phyloP scores from a whole-genome alignment of 1,140 invertebrate species.

The Meloidogyne floridensis region DNA sequence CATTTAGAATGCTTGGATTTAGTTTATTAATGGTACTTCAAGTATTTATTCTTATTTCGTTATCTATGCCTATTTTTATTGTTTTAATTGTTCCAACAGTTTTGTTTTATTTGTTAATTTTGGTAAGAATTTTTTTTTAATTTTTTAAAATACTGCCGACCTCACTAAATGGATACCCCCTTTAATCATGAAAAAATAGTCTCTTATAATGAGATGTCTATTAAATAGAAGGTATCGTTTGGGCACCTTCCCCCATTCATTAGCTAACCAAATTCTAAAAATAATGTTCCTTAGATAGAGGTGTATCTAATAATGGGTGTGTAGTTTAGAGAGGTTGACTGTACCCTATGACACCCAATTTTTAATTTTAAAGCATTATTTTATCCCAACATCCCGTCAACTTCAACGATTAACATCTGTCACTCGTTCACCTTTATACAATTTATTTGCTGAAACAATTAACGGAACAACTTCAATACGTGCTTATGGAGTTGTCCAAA shows the following conservation, averaged over 20 bases:
- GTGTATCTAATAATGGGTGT: no score
- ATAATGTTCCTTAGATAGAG: no score
- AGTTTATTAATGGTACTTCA: constrained; percentile 54
- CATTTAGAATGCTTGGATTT: constrained; percentile 59
- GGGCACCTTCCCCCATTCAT: no score
- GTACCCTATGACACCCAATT: no score
- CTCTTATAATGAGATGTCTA: no score
- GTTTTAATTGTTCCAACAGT: constrained; percentile 51
- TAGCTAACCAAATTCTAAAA: no score
- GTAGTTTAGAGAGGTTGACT: no score
- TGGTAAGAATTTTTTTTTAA: constrained; percentile 23
- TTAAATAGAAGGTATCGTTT: no score
- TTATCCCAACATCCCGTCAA: constrained; percentile 70
- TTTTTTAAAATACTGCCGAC: constrained; percentile 1
- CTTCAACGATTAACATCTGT: constrained; percentile 70
- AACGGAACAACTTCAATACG: constrained; percentile 65
- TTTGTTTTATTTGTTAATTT: constrained; percentile 23
- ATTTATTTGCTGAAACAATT: constrained; percentile 71
- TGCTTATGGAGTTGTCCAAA: constrained; percentile 54
- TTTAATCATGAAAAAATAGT: no score
- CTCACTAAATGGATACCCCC: no score
- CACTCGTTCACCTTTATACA: constrained; percentile 70
- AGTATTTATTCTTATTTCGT: constrained; percentile 63
- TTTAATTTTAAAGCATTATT: constrained; percentile 67
- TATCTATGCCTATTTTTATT: constrained; percentile 67